These are phyloP conservation scores for Diarsia dahlii DNA, from an alignment of 2,888 invertebrate genomes.

Conservation along the genomic window DNA sequence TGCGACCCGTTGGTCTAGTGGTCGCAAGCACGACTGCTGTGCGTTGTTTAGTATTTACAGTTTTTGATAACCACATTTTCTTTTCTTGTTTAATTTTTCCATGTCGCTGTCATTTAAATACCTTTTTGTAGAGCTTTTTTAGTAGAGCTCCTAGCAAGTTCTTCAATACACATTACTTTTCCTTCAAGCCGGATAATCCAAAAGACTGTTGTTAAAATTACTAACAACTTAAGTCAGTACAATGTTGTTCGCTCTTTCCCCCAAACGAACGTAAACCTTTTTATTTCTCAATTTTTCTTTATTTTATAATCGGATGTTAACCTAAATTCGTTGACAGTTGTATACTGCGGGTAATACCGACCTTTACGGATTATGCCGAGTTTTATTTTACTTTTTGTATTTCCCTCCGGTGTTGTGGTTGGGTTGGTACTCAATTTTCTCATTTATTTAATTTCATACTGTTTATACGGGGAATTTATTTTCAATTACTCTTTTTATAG, in stretches of 20 bases:
- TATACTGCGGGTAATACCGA: constrained; percentile 23
- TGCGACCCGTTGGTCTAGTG: too few species aligned
- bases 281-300: constrained; percentile 26
- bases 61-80: not conserved
- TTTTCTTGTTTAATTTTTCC: not conserved
- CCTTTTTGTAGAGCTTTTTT: too few species aligned
- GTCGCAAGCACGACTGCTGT: too few species aligned
- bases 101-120: not conserved
- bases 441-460: constrained; percentile 22
- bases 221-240: not conserved
- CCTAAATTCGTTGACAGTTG: constrained; percentile 38
- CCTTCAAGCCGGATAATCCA: not conserved
- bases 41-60: too few species aligned
- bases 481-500: not conserved
- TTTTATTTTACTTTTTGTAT: constrained; percentile 53
- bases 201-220: not conserved
- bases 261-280: constrained; percentile 3
- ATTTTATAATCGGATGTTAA: constrained; percentile 28
- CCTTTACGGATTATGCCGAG: constrained; percentile 27
- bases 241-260: not conserved
- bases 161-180: not conserved
- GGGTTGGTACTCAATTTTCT: constrained; percentile 22
- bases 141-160: not conserved
- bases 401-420: constrained; percentile 33
- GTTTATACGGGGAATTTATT: constrained; percentile 4